These are phyloP conservation scores for Brenthis hecate DNA, from an alignment of 2,888 invertebrate species.

Conservation along the genomic window DNA sequence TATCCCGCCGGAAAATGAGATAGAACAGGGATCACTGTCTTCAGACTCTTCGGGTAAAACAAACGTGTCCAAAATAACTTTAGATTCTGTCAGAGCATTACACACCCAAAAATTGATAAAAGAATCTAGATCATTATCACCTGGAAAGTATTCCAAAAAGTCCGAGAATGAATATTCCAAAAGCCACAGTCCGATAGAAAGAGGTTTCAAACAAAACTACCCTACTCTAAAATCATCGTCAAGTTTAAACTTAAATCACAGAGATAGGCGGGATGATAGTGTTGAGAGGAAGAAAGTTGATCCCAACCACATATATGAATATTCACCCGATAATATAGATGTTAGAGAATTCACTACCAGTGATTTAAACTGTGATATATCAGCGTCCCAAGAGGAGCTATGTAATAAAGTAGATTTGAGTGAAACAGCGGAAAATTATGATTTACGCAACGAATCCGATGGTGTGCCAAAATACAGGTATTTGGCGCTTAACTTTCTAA, in stretches of 20 bases:
- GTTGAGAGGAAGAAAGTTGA: conserved; percentile 51
- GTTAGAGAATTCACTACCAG: conserved; percentile 60
- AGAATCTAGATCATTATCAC: conserved; percentile 71
- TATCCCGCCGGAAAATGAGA: conserved; percentile 71
- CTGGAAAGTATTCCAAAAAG: conserved; percentile 59
- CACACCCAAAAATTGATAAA: conserved; percentile 57
- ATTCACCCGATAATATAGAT: conserved; percentile 70
- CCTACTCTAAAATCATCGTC: conserved; percentile 60
- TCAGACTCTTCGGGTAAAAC: conserved; percentile 71
- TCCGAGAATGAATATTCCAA: conserved; percentile 72
- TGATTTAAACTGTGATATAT: conserved; percentile 60
- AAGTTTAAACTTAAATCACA: conserved; percentile 60
- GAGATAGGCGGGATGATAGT: conserved; percentile 52
- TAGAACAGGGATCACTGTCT: conserved; percentile 69
- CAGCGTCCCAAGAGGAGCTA: conserved; percentile 61
- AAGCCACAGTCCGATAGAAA: conserved; percentile 75
- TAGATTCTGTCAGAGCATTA: conserved; percentile 59
- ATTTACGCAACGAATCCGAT: conserved; percentile 65
- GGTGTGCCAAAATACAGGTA: conserved; percentile 71
- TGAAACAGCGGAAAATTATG: conserved; percentile 75
- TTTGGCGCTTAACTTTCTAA: conserved; percentile 76
- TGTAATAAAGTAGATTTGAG: conserved; percentile 72
- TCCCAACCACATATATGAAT: conserved; percentile 69
- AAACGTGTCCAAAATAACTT: conserved; percentile 63
- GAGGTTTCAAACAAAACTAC: conserved; percentile 67